Conservation (phyloP, 2,113 vertebrate species). For the Mus musculus region DNA sequence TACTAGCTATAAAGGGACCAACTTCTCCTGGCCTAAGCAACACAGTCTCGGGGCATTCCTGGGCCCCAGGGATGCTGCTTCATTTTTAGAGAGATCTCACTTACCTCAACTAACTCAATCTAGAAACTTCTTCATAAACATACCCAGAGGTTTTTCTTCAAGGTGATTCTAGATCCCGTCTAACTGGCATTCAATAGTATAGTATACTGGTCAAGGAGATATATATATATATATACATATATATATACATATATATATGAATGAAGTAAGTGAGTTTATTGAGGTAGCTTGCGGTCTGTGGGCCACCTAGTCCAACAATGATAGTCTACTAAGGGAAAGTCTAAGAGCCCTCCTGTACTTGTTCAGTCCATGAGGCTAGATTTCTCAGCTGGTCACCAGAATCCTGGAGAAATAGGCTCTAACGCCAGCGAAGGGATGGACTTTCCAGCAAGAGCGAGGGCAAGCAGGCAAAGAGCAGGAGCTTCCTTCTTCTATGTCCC, state of each 20-base stretch:
- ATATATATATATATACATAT: not conserved
- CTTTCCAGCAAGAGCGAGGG: not conserved
- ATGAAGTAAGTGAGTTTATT: too few relatives aligned
- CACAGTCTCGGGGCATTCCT: not conserved
- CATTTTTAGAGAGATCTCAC: not conserved
- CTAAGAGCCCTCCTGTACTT: not conserved
- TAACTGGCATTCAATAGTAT: not conserved
- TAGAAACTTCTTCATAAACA: not conserved
- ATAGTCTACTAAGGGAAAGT: not conserved
- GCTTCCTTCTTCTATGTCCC: not conserved
- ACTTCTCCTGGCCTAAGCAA: not conserved
- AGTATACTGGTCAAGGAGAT: not conserved
- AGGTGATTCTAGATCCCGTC: not conserved
- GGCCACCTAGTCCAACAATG: not conserved
- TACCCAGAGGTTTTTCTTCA: not conserved
- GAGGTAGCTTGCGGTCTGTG: not conserved
- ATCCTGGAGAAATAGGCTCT: not conserved
- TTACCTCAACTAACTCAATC: not conserved
- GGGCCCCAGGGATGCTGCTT: not conserved
- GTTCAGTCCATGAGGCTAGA: not conserved
- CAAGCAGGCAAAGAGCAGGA: not conserved
- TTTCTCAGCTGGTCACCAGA: not conserved
- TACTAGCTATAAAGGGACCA: not conserved
- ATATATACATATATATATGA: not conserved
- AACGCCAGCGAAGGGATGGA: not conserved